Evolutionary conservation across 1,140 invertebrate genomes (phyloP).

Genomic region (Aphelenchoides besseyi): DNA sequence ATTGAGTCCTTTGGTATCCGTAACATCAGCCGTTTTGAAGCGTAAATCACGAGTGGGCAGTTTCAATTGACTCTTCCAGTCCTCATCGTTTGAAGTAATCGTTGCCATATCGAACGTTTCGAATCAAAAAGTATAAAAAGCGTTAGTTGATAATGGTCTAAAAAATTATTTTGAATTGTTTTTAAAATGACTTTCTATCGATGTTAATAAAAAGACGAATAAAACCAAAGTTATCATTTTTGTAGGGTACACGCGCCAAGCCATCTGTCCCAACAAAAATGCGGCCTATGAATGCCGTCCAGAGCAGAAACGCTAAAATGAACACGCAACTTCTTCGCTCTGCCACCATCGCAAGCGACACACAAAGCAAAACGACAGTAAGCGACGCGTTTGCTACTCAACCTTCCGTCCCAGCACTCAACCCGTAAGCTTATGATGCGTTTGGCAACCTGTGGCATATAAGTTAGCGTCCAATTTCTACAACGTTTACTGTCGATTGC

Average conservation of each 20-base stretch:
- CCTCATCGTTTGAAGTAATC: slow-evolving; percentile 65
- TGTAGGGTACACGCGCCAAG: neutral
- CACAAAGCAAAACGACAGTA: neutral
- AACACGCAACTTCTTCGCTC: neutral
- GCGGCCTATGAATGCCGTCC: neutral
- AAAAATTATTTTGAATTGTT: neutral
- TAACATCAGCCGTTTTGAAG: slow-evolving; percentile 89
- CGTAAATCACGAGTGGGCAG: slow-evolving; percentile 90
- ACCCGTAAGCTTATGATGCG: too few relatives aligned
- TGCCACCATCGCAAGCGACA: neutral
- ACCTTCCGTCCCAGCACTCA: too few relatives aligned
- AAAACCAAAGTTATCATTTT: too few relatives aligned
- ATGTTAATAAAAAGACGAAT: too few relatives aligned
- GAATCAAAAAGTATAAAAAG: neutral
- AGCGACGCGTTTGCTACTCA: too few relatives aligned
- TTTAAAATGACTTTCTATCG: too few relatives aligned
- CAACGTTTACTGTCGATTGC: too few relatives aligned
- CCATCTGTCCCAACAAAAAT: neutral
- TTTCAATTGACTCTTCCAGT: slow-evolving; percentile 93
- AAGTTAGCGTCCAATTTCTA: too few relatives aligned
- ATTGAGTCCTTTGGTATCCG: slow-evolving; percentile 96
- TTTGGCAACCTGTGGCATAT: too few relatives aligned
- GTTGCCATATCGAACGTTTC: neutral
- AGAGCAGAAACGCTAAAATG: neutral
- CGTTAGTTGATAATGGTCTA: neutral